Percentiles rank a stretch among this genome's conserved stretches.
phyloP scores from a whole-genome alignment of 2,888 invertebrate species.

The Slavum lentiscoides region DNA sequence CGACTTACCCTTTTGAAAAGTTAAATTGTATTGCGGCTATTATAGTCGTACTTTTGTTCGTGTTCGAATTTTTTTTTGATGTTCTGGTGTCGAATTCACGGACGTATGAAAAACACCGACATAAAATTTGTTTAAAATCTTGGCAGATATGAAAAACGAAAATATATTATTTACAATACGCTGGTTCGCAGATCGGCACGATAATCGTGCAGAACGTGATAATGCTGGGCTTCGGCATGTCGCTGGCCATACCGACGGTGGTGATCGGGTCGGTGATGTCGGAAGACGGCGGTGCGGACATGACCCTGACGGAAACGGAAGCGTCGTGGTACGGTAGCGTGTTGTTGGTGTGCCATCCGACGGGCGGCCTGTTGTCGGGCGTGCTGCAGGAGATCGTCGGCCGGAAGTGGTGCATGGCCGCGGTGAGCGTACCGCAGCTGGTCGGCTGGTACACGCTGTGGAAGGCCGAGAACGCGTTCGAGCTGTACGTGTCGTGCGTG shows the following conservation, averaged over 20 bases:
- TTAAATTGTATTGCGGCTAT: no score
- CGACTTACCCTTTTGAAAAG: no score
- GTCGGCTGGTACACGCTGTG: constrained; percentile 62
- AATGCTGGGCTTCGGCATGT: constrained; percentile 65
- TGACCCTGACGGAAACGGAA: constrained; percentile 28
- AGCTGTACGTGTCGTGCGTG: constrained; percentile 49
- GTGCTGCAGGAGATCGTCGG: constrained; percentile 65
- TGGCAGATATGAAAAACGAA: no score
- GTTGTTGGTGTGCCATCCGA: constrained; percentile 65
- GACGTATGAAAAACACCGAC: no score
- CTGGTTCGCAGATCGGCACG: constrained; percentile 62
- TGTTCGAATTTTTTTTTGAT: no score
- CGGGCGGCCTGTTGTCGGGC: constrained; percentile 66
- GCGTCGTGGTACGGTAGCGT: constrained; percentile 62
- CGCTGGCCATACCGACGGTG: constrained; percentile 66
- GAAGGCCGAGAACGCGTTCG: constrained; percentile 29
- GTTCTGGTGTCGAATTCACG: no score
- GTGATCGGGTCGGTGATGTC: constrained; percentile 64
- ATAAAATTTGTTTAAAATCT: no score
- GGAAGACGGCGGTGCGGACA: constrained; percentile 58
- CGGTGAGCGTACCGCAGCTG: constrained; percentile 67
- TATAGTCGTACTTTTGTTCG: no score
- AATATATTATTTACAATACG: not conserved
- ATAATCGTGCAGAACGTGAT: constrained; percentile 65
- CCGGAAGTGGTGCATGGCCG: constrained; percentile 64